Evolutionary conservation across 2,797 vertebrate species (phyloP), one percentile per base, ranked within the genome.

Genomic region (Alca torda): DNA sequence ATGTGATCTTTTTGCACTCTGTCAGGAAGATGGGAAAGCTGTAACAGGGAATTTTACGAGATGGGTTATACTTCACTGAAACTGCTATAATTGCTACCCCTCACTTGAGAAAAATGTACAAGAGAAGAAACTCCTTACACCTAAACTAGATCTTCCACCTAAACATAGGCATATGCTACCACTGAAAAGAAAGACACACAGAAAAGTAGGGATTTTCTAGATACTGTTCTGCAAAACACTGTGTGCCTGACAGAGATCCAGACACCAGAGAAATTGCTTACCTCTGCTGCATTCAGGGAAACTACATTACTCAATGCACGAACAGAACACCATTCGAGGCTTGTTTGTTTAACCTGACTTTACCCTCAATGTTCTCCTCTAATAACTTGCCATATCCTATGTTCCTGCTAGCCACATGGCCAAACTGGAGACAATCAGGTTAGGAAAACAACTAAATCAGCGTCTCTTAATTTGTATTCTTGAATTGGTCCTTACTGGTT

Each of bases 331-430:
- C 59, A 6, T 79, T 39, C 69, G 54, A 77, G 57, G 41, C 41
- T 84, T 91, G 48, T 83, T 95, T 91, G 16, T 75, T 94, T 91
- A 78, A 81, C 43, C 46, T 61, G 69, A 73, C 37, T 95, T 93
- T 78, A 60, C 86, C 30, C 48, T 78, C 41, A 70, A 1, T 48
- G 51, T 72, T 87, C 30, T 72, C 33, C 31, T 94, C 61, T 78
- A 91, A 45, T 64, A 81, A 86, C 60, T 73, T 86, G 57, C 30
- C 73, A 88, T 30, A 72, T 86, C 13, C 37, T 63, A 45, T 43
- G 43, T 64, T 91, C 76, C 94, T 84, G 59, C 57, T 63, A 79
- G 43, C 63, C 70, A 73, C 16, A 3, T 48, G 41, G 61, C 33
- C n/a, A 37, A 80, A 78, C 16, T 54, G 61, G 53, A 92, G 43